A percentile compares a stretch with the other conserved stretches of the same genome.
Evolutionary conservation across 2,113 vertebrate genomes (phyloP).

Genomic region (Oenanthe oenanthe): DNA sequence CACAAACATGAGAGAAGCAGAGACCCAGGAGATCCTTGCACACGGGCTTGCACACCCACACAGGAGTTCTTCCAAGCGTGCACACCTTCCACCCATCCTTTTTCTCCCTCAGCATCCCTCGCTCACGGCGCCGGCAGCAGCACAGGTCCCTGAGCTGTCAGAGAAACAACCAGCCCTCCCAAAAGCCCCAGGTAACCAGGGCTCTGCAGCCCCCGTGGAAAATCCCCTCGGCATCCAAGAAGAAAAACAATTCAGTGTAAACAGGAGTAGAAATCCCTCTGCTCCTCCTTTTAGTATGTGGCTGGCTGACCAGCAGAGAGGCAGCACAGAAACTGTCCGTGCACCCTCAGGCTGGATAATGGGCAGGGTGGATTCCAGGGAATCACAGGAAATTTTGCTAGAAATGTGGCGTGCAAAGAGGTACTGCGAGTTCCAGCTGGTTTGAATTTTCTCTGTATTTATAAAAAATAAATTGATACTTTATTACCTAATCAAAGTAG

Average conservation of each 20-base stretch:
- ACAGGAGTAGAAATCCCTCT: neutral
- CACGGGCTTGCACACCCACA: neutral
- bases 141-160: neutral
- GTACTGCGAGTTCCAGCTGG: slow-evolving; percentile 50
- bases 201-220: neutral
- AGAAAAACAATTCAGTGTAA: neutral
- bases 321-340: neutral
- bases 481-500: slow-evolving; percentile 73
- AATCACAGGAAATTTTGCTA: neutral
- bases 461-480: slow-evolving; percentile 71
- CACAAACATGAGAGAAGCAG: neutral
- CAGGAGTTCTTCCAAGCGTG: neutral
- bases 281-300: neutral
- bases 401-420: slow-evolving; percentile 53
- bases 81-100: neutral
- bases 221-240: neutral
- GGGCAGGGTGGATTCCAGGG: neutral
- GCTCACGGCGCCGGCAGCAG: fast-evolving
- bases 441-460: slow-evolving; percentile 65
- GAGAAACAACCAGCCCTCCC: neutral
- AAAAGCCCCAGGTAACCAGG: neutral
- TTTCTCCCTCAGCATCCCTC: neutral
- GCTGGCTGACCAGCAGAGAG: neutral
- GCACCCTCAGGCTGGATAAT: neutral
- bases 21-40: neutral